Evolutionary conservation across 2,888 invertebrate species (phyloP), one percentile per base, ranked within the genome.

Genomic region (Tetramorium bicarinatum): DNA sequence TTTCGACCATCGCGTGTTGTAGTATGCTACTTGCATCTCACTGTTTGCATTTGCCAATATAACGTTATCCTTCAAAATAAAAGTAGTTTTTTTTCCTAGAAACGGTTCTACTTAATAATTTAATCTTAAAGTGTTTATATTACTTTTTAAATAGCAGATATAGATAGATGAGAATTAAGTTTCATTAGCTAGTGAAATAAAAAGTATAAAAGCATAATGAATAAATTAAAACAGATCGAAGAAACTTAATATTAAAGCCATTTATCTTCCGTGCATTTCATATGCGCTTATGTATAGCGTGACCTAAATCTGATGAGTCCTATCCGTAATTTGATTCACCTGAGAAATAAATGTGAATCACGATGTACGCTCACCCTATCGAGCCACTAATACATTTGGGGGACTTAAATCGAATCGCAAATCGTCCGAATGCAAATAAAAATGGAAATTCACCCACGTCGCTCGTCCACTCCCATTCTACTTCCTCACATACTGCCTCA

Each of bases 381-480:
- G 75, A 84, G 76, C 66, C 82, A 56, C 52, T 52, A 64, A 76
- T 79, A 75, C 83, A 82, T 88, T 91, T 85, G 84, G 83, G 82
- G 47, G 47, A 86, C 85, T 90, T 90, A 91, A 90, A 91, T 91
- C 90, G 91, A 91, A 91, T 90, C 90, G 91, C 90, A 90, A 91
- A 91, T 91, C 87, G 90, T 84, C 87, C 91, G 86, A 80, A 88
- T 83, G 92, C 92, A 88, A 91, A 92, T 91, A 92, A 91, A 92
- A 91, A 92, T 91, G 92, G 87, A 90, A 89, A 90, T 91, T 90
- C 84, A 86, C 84, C 82, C 83, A 56, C 38, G 72, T 41, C 61
- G n/a, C 52, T 41, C 74, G 6, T 34, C 54, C 49, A 38, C 38
- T 25, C 85, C 64, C 21, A 54, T 54, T 9, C 59, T 25, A 56